phyloP scores from a whole-genome alignment of 2,888 invertebrate species.

The Idaea dimidiata region DNA sequence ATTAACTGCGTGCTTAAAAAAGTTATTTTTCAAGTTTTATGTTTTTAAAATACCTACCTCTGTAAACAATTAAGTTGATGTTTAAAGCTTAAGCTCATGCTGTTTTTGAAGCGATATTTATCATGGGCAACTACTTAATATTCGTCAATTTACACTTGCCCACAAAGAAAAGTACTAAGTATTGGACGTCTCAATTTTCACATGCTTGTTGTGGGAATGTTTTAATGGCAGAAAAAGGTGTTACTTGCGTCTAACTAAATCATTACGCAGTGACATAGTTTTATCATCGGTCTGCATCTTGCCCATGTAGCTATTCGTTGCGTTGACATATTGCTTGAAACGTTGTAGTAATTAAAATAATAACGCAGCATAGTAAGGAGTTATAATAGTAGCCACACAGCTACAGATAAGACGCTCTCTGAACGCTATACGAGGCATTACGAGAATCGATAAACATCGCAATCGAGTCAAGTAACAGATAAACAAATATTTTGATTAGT shows the following conservation, averaged over 20 bases:
- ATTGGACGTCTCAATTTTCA: not conserved
- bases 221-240: conserved; percentile 11
- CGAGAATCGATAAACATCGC: conserved; percentile 58
- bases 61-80: too few species aligned
- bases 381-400: conserved; percentile 27
- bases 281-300: not conserved
- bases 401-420: conserved; percentile 47
- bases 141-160: not conserved
- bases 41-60: conserved; percentile 1
- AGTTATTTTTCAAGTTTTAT: not conserved
- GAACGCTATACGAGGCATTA: conserved; percentile 53
- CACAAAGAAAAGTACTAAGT: not conserved
- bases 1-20: not conserved
- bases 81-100: too few species aligned
- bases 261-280: not conserved
- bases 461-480: conserved; percentile 44
- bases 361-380: conserved; percentile 9
- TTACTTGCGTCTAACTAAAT: not conserved
- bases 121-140: not conserved
- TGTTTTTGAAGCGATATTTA: conserved; percentile 4
- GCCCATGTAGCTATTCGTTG: conserved; percentile 3
- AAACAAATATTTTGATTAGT: conserved; percentile 72
- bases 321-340: conserved; percentile 8
- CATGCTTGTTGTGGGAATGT: conserved; percentile 6
- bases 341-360: conserved; percentile 12